Evolutionary conservation across 2,888 invertebrate species (phyloP), one percentile per base, ranked within the genome.

Genomic region (Sacculina carcini): DNA sequence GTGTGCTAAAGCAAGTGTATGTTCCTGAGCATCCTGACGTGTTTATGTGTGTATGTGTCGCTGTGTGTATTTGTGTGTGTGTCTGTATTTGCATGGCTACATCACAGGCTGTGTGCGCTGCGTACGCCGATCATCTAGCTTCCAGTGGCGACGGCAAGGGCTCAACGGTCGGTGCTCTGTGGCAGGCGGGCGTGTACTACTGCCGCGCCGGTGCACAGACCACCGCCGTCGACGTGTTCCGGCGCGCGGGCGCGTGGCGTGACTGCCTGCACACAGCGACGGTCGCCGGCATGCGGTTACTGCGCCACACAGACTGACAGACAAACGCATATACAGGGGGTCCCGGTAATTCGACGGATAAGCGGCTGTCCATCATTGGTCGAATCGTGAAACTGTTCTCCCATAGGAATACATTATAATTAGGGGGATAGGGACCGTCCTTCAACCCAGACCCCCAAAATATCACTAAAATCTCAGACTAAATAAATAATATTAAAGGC

Each of bases 241-340:
- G 51, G 10, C 39, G 42, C 10, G 42, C 40, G 24, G 24, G 28
- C 24, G 51, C 55, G 60, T 65, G 10, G 65, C 44, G 44, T 3
- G 28, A 44, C 16, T 44, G 44, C 16, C 28, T 44, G 28, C 44
- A 44, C 10, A 44, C 44, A 4, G 44, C 44, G 5, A n/a, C 9
- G 19, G 28, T 28, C 16, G 16, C 19, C 16, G 44, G 44, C 26
- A 44, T 44, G 44, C 44, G 28, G 44, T 39, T 21, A 39, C 23
- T 39, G n/a, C n/a, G n/a, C n/a, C n/a, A n/a, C n/a, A n/a, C n/a
- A n/a, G n/a, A n/a, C n/a, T n/a, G n/a, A n/a, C n/a, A n/a, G n/a
- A n/a, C n/a, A n/a, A n/a, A n/a, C n/a, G n/a, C n/a, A n/a, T n/a
- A n/a, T n/a, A n/a, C n/a, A n/a, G n/a, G n/a, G n/a, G n/a, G n/a